Base-by-base conservation (phyloP, 2,113 vertebrate genomes). In the Cyanocitta stelleri region DNA sequence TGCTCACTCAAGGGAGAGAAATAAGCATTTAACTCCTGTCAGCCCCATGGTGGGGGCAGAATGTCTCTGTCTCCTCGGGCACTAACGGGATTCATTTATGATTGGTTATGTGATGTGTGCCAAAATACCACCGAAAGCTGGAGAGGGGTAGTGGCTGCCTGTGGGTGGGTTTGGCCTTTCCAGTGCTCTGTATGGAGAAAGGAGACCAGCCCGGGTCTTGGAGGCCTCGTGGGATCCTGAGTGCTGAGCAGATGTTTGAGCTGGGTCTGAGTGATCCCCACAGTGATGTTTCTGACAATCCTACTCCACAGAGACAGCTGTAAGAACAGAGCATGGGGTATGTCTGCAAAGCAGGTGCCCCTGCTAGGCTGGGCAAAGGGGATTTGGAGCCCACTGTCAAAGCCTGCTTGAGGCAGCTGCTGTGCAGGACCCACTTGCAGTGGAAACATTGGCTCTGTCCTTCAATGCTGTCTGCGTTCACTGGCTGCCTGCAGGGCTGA, bases 1-100 rank as follows among this genome's bases (percentile, higher is more conserved):
- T 93, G 93, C 48, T 93, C n/a, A 20, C 48, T 89, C 55, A 24
- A 24, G 58, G 44, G 82, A 91, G 64, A 72, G 78, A 35, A 85
- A 51, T 33, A 33, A 71, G 49, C 3, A 0, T 81, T 87, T 85
- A 91, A 74, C 73, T 89, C 52, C 73, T 81, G 69, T 84, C 55
- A 85, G 73, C n/a, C 61, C 84, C 33, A 2, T 11, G 80, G 79
- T 52, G 54, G 33, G 41, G 48, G 44, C 64, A 43, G n/a, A 11
- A 1, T 8, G 32, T 62, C 55, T 61, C 54, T 80, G 64, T 69
- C 52, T 75, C 58, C 69, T 72, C 1, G 0, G 74, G 61, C 81
- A 74, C 44, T 35, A 32, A n/a, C 0, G 0, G 48, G 16, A 55
- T 78, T 67, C 11, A 6, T 62, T 76, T 35, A 3, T 3, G 1